phyloP scores from a whole-genome alignment of 2,888 invertebrate genomes.

The Leucophenga maculata region DNA sequence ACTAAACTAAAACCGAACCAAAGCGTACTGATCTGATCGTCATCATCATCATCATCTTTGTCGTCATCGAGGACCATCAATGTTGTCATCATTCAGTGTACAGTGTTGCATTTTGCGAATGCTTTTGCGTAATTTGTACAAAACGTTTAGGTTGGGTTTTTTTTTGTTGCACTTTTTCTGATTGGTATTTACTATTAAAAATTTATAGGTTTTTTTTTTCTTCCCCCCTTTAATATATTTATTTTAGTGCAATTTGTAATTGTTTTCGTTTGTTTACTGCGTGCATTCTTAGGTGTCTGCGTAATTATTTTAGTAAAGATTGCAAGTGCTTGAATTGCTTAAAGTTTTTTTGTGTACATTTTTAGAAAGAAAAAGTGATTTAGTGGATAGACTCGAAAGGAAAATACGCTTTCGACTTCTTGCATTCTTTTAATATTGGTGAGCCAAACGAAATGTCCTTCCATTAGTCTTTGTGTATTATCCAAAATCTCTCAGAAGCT shows the following conservation, averaged over 20 bases:
- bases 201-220: background rate
- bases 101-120: conserved; percentile 47
- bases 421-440: too few species aligned
- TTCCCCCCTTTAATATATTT: background rate
- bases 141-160: background rate
- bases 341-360: too few species aligned
- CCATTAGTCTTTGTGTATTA: too few species aligned
- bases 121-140: conserved; percentile 52
- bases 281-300: background rate
- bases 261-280: background rate
- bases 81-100: conserved; percentile 7
- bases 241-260: background rate
- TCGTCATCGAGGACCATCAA: background rate
- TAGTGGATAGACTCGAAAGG: too few species aligned
- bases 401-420: too few species aligned
- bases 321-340: background rate
- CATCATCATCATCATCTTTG: background rate
- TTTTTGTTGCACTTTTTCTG: background rate
- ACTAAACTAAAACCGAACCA: background rate
- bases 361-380: too few species aligned
- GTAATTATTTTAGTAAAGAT: background rate
- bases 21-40: background rate
- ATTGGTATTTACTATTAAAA: conserved; percentile 1
- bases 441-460: too few species aligned
- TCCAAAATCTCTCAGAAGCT: too few species aligned